Percentiles rank a stretch among this genome's conserved stretches.
Conservation (phyloP, 2,797 vertebrate genomes). For the Pangasius larnaudii region DNA sequence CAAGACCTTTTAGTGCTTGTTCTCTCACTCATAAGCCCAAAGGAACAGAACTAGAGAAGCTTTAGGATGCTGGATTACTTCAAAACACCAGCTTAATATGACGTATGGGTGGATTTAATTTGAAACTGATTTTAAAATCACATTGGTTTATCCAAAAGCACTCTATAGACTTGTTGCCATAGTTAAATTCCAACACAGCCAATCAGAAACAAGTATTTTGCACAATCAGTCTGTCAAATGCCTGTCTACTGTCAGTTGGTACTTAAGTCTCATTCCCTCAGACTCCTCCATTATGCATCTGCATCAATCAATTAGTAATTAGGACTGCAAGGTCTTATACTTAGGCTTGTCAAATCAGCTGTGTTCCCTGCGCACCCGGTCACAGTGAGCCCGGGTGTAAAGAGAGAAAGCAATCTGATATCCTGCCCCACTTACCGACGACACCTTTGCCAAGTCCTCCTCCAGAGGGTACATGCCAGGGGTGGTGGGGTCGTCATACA, state of each 20-base stretch:
- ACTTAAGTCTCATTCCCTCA: conserved; percentile 20
- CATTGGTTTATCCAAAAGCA: neutral
- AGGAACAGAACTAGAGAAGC: neutral
- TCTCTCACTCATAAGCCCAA: neutral
- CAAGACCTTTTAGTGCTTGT: neutral
- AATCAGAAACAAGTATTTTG: neutral
- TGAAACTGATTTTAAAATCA: neutral
- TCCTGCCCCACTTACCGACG: conserved; percentile 76
- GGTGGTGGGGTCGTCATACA: conserved; percentile 82
- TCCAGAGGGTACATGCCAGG: conserved; percentile 76
- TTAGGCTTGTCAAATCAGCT: conserved; percentile 33
- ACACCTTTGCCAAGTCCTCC: conserved; percentile 58
- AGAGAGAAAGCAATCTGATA: conserved; percentile 67
- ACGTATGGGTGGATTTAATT: neutral
- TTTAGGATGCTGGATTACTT: neutral
- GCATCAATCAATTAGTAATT: conserved; percentile 58
- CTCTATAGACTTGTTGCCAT: neutral
- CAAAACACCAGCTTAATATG: neutral
- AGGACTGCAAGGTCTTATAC: conserved; percentile 28
- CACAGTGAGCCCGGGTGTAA: conserved; percentile 64
- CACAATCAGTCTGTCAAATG: neutral
- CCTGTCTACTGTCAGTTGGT: neutral
- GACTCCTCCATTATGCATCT: conserved; percentile 58
- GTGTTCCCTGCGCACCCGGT: conserved; percentile 29
- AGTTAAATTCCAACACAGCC: neutral